phyloP scores from a whole-genome alignment of 2,797 vertebrate species.

The Gadopsis marmoratus region DNA sequence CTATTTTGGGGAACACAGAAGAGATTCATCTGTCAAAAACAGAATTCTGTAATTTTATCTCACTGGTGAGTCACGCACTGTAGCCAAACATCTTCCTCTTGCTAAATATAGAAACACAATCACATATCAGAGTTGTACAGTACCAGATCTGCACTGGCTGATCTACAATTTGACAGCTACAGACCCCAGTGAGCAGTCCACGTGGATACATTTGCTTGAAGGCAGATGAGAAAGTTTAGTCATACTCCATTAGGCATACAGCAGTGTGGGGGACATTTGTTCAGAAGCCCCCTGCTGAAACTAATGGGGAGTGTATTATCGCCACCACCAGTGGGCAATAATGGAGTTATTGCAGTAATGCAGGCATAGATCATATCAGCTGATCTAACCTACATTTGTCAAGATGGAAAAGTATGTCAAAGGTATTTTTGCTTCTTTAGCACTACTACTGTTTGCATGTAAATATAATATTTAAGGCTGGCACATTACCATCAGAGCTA shows the following conservation, averaged over 20 bases:
- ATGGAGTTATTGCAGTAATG: slow-evolving; percentile 12
- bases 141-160: slow-evolving; percentile 12
- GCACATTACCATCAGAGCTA: slow-evolving; percentile 1
- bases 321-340: slow-evolving; percentile 9
- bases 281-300: slow-evolving; percentile 28
- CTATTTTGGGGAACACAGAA: slow-evolving; percentile 44
- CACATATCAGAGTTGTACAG: slow-evolving; percentile 46
- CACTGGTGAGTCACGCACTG: slow-evolving; percentile 42
- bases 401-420: slow-evolving; percentile 19
- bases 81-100: slow-evolving; percentile 43
- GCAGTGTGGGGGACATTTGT: slow-evolving; percentile 9
- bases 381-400: slow-evolving; percentile 9
- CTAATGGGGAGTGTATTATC: slow-evolving; percentile 38
- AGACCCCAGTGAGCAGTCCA: not conserved
- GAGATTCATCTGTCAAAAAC: slow-evolving; percentile 42
- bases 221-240: slow-evolving; percentile 10
- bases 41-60: slow-evolving; percentile 49
- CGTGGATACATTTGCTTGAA: slow-evolving; percentile 29
- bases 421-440: not conserved
- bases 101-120: slow-evolving; percentile 66
- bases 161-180: slow-evolving; percentile 31
- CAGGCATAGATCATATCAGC: slow-evolving; percentile 28
- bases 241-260: slow-evolving; percentile 12
- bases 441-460: not conserved
- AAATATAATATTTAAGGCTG: not conserved